Base-by-base conservation (phyloP, 2,888 invertebrate species). In the Harpalus rubripes region DNA sequence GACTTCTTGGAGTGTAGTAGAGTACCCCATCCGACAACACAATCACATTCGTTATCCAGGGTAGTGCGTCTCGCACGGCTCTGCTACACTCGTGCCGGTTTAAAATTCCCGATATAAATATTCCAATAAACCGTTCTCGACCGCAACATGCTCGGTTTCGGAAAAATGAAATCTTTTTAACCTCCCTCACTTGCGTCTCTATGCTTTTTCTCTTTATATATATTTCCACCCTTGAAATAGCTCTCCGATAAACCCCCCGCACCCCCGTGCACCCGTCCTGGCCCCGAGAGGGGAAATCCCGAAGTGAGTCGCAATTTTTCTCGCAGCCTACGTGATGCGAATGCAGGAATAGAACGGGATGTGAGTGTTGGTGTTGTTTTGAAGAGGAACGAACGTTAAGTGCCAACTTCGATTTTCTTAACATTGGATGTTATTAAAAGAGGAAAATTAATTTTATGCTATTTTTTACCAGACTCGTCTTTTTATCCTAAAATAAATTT, bases 271-370 rank as follows among this genome's bases (percentile, higher is more conserved):
- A 61, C 81, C 39, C 86, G 85, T 85, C 86, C 87, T 86, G 26
- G 15, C 87, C 87, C 85, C 85, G 86, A 85, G 89, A 88, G 87
- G 90, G 90, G 89, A 89, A 88, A 90, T 89, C 81, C 84, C 89
- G 89, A 89, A 89, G 90, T 89, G 90, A 90, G 90, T 91, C 90
- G 91, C 91, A 91, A 91, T 91, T 91, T 91, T 91, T 91, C 91
- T 91, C 90, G 91, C 90, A 90, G 90, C 87, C 89, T 91, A 91
- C 91, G 91, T 91, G 91, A 90, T 90, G 89, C 88, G 91, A 91
- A 91, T 91, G 88, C 88, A 86, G 86, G 87, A 87, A 87, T 44
- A 86, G 87, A 87, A 84, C 88, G 86, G 90, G 68, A 82, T 82
- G 82, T 78, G 32, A 61, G 76, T 65, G 56, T 59, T 32, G 78